phyloP scores from a whole-genome alignment of 1,140 invertebrate species.

The Manduca sexta region DNA sequence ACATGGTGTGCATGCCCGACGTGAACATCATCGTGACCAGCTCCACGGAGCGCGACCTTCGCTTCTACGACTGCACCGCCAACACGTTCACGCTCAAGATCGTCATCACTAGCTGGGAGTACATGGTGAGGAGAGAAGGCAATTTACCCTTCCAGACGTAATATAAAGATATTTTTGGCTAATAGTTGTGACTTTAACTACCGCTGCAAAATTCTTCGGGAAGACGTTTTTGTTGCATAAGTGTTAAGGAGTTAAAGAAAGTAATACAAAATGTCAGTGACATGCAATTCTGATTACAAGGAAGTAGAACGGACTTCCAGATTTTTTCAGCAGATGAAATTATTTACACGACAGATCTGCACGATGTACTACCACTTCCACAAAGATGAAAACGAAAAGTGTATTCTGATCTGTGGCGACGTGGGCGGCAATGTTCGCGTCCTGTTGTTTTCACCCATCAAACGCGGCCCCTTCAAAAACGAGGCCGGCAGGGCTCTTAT shows the following conservation, averaged over 20 bases:
- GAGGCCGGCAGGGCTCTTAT: conserved; percentile 73
- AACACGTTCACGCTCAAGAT: conserved; percentile 79
- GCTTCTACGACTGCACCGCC: conserved; percentile 82
- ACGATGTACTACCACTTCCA: conserved; percentile 79
- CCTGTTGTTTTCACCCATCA: conserved; percentile 74
- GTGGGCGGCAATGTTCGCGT: conserved; percentile 77
- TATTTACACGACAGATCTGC: conserved; percentile 47
- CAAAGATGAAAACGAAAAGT: conserved; percentile 72
- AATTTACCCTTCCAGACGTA: no score
- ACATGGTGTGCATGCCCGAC: conserved; percentile 79
- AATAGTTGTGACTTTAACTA: no score
- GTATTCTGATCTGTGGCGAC: conserved; percentile 79
- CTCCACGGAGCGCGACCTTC: conserved; percentile 79
- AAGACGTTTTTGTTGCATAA: no score
- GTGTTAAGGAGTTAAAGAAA: no score
- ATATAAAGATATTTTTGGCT: no score
- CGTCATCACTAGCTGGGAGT: conserved; percentile 73
- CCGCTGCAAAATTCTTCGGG: no score
- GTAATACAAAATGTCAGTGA: no score
- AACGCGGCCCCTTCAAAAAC: conserved; percentile 79
- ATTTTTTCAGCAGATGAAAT: no score
- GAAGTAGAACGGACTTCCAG: no score
- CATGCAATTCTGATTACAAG: no score
- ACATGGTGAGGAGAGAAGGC: conserved; percentile 54
- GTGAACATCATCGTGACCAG: conserved; percentile 80